Percentiles rank a stretch among this genome's conserved stretches.
Conservation (phyloP, 2,113 vertebrate species). For the Pelobates fuscus region DNA sequence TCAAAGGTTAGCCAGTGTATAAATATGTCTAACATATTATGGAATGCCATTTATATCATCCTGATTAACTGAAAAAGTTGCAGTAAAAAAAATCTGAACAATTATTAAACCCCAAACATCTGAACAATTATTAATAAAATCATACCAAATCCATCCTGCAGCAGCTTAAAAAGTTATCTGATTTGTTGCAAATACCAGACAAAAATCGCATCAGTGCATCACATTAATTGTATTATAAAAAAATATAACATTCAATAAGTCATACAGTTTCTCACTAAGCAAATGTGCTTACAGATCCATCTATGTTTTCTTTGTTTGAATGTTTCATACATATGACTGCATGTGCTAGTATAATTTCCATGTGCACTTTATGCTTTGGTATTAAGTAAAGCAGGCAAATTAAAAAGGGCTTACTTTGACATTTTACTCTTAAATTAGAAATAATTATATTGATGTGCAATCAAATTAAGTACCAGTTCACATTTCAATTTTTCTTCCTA, state of each 20-base stretch:
- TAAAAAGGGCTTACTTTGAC: background rate
- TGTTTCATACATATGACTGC: background rate
- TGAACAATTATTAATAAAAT: no score
- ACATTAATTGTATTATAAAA: no score
- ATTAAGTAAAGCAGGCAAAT: background rate
- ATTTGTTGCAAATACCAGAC: no score
- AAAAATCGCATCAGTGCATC: no score
- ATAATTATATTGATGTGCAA: background rate
- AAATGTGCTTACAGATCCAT: background rate
- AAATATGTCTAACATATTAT: no score
- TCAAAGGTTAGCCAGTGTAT: no score
- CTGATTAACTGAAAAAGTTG: no score
- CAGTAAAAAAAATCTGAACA: no score
- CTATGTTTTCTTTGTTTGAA: background rate
- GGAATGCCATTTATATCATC: no score
- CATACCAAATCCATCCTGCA: no score
- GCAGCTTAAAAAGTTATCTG: no score
- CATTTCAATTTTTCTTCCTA: background rate
- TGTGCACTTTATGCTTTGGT: background rate
- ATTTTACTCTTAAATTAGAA: slow-evolving; percentile 2
- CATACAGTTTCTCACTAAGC: background rate
- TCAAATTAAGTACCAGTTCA: background rate
- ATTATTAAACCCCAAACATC: no score
- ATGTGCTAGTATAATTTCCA: background rate
- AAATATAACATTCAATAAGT: background rate